Conservation (phyloP, 53 echinoderm and acorn worm species). For the Crossaster papposus region DNA sequence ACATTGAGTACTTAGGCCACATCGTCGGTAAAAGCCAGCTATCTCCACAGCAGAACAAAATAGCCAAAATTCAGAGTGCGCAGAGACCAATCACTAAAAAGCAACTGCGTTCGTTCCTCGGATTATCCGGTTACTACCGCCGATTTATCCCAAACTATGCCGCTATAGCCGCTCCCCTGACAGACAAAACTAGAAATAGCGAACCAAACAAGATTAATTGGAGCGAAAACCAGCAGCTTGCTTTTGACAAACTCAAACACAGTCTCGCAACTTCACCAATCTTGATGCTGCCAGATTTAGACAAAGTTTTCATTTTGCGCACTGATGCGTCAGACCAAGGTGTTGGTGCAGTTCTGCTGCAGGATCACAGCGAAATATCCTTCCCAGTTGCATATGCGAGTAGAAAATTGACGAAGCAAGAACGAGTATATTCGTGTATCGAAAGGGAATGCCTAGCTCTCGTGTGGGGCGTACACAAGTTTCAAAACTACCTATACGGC, state of each 20-base stretch:
- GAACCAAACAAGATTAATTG: neutral
- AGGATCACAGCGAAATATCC: neutral
- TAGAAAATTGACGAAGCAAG: neutral
- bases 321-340: neutral
- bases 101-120: too few species aligned
- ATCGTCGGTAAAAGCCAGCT: slow-evolving; percentile 17
- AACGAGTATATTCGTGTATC: neutral
- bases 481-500: too few species aligned
- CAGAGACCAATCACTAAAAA: neutral
- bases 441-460: neutral
- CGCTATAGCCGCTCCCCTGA: slow-evolving; percentile 35
- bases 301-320: neutral
- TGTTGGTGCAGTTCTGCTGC: neutral
- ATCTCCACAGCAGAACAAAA: neutral
- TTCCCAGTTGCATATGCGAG: slow-evolving; percentile 3
- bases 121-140: slow-evolving; percentile 23
- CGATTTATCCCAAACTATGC: slow-evolving; percentile 49
- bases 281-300: neutral
- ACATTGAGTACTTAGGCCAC: slow-evolving; percentile 16
- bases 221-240: neutral
- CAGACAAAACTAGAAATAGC: neutral
- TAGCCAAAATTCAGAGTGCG: neutral
- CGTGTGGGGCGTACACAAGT: too few species aligned
- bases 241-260: neutral
- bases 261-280: neutral